Evolutionary conservation across 2,797 vertebrate species (phyloP), one percentile per base, ranked within the genome.

Genomic region (Ficedula albicollis): DNA sequence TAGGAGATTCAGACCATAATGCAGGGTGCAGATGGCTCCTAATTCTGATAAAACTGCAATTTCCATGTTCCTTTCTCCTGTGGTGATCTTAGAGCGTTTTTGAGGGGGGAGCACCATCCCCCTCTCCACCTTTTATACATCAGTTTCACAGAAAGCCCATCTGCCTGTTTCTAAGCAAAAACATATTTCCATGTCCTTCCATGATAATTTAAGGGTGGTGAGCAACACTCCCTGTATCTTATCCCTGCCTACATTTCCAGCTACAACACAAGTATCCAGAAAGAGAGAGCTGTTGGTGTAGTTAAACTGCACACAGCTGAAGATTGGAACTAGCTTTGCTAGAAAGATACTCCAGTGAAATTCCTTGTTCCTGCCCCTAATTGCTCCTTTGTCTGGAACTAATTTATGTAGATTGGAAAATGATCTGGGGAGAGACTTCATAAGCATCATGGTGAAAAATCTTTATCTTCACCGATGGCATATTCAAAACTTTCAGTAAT

Each of bases 101-200:
- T 7, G 14, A 66, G 8, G 7, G 1, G 3, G 25, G 8, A 60
- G 3, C 43, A 32, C 6, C 8, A 27, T 48, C 39, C 3, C 2
- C 4, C 3, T 6, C 36, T 52, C 14, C 3, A 11, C 8, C 6
- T 52, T 66, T 80, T 54, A 48, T 15, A 29, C 15, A 46, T n/a
- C 17, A 59, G 10, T 19, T 92, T 43, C 69, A 38, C 27, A 67
- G 56, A 84, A 90, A 93, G 46, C 4, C 29, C 16, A 5, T 27
- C n/a, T 48, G 10, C 27, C 30, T 63, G 39, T 29, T 92, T 88
- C 25, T 39, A 56, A 62, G 36, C 48, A 34, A 75, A 66, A 58
- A 43, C 2, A 11, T 70, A 41, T 60, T 90, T 90, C 68, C 22
- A 9, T 23, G 22, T 36, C 23, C 39, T 80, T 38, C 68, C 29